Evolutionary conservation across 2,888 invertebrate genomes (phyloP), one percentile per base, ranked within the genome.

Genomic region (Scelioninae gen. 1): DNA sequence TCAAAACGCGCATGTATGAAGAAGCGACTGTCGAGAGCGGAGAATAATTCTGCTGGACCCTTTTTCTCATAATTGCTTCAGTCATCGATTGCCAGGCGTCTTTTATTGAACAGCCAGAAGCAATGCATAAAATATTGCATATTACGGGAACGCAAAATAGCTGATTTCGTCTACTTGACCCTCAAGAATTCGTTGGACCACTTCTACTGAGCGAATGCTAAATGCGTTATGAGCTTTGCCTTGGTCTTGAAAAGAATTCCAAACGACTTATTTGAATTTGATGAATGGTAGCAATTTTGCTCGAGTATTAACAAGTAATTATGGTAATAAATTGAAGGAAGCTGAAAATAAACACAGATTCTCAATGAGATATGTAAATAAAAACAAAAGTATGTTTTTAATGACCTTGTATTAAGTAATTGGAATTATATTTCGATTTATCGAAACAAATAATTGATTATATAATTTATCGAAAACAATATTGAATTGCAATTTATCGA

Each of bases 111-210:
- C 66, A 32, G 10, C 47, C 13, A 45, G 85, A 74, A 81, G 85
- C 85, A 85, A 86, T 88, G 86, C 53, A 74, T 80, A 53, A 68
- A 60, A 62, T 63, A 80, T 74, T 69, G 81, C 81, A 49, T 63
- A 56, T 74, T 75, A 31, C 40, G 49, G 75, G 16, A 56, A 55
- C 55, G 31, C 23, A 51, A 16, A 38, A 23, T 58, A 45, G 60
- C 63, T 7, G 16, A 72, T 63, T 43, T 49, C 31, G 40, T 51
- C 13, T 38, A 2, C 23, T 7, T 34, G 34, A 29, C 32, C 34
- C 34, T 56, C 23, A 23, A 23, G 23, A 23, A 4, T 34, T n/a
- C 5, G n/a, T 43, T 43, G n/a, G n/a, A 43, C 11, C 43, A 11
- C n/a, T 43, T n/a, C n/a, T 34, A 5, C 3, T 10, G 34, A 10